These are phyloP conservation scores for Platyrinchus mystaceus DNA, from an alignment of 2,797 vertebrate genomes.

Conservation along the genomic window DNA sequence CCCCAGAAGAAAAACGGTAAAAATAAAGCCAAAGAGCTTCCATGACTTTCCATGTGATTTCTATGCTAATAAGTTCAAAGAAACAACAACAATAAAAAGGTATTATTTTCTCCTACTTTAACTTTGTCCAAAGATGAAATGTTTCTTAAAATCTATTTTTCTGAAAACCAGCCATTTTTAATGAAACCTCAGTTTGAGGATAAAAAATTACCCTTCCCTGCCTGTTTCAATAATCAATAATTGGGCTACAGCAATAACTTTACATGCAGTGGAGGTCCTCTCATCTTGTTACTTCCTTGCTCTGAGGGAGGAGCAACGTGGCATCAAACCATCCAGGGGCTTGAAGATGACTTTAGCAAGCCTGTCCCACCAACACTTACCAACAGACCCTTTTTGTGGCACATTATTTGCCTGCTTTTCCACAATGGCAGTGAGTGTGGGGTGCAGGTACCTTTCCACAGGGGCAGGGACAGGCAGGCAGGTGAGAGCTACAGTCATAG, in stretches of 20 bases:
- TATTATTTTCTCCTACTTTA: neutral
- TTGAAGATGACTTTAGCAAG: neutral
- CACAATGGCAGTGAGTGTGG: fast-evolving
- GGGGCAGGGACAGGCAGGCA: neutral
- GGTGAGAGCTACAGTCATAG: neutral
- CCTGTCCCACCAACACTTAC: neutral
- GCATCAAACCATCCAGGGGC: neutral
- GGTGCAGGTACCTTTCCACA: fast-evolving
- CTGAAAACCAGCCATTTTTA: neutral
- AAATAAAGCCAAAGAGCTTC: neutral
- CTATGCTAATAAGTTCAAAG: neutral
- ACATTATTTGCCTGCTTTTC: neutral
- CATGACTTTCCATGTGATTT: neutral
- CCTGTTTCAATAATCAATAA: neutral
- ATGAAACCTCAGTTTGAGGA: neutral
- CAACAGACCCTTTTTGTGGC: neutral
- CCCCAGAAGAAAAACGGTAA: neutral
- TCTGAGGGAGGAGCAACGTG: neutral
- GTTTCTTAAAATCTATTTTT: neutral
- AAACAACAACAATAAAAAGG: neutral
- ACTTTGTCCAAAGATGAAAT: neutral
- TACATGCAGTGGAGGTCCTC: neutral
- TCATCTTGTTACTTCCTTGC: fast-evolving
- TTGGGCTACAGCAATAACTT: neutral
- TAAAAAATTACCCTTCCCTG: neutral